phyloP scores from a whole-genome alignment of 2,113 vertebrate species.

The Numenius arquata region DNA sequence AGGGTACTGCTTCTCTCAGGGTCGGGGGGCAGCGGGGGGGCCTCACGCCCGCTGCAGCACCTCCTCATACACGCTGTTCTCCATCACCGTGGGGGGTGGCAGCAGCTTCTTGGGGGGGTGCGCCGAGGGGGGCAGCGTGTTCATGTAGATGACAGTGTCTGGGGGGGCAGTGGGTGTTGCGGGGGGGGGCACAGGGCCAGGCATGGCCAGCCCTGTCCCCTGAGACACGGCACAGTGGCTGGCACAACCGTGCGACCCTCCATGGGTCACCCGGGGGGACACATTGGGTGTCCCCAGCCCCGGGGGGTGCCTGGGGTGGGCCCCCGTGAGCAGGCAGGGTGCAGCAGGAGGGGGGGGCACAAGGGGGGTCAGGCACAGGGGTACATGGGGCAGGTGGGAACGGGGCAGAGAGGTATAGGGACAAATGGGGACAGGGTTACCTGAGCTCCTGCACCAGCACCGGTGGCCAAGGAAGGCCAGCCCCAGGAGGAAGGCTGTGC shows the following conservation, averaged over 20 bases:
- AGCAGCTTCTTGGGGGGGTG: neutral
- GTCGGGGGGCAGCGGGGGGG: accelerated
- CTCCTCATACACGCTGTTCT: accelerated
- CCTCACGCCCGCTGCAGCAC: accelerated
- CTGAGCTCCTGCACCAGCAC: neutral
- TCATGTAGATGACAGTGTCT: neutral
- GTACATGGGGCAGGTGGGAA: too few relatives aligned
- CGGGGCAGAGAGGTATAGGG: too few relatives aligned
- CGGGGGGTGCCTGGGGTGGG: neutral
- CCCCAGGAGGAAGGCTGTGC: neutral
- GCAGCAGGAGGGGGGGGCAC: too few relatives aligned
- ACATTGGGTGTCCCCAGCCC: neutral
- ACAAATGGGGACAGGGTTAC: neutral
- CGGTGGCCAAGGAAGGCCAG: neutral
- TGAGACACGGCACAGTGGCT: neutral
- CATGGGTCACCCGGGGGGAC: neutral
- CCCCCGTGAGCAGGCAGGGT: neutral
- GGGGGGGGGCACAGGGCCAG: neutral
- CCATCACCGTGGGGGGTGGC: accelerated
- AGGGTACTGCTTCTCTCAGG: neutral
- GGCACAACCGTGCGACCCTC: neutral
- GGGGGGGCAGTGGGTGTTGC: neutral
- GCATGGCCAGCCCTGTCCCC: neutral
- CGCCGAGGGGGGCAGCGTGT: accelerated
- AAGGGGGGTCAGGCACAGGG: neutral